phyloP scores from a whole-genome alignment of 2,797 vertebrate genomes.

The Parambassis ranga region DNA sequence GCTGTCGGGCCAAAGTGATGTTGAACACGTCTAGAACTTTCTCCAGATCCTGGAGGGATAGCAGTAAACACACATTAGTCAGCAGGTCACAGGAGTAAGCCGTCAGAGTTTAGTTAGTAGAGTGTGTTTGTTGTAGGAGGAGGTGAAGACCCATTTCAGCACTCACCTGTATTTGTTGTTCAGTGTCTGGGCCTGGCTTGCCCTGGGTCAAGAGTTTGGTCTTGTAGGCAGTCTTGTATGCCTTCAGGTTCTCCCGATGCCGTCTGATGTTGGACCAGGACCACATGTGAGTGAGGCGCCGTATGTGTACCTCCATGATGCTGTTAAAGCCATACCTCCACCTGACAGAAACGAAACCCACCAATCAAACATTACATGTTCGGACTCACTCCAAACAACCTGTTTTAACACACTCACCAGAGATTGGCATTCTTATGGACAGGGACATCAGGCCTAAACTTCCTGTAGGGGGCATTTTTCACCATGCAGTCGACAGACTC shows the following conservation, averaged over 20 bases:
- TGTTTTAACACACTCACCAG: slow-evolving; percentile 81
- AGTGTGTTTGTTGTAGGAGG: accelerated
- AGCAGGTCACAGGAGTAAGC: neutral
- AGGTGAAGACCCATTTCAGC: too few species aligned
- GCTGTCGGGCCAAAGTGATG: slow-evolving; percentile 90
- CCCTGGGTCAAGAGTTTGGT: slow-evolving; percentile 85
- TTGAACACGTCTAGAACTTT: slow-evolving; percentile 93
- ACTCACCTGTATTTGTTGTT: slow-evolving; percentile 85
- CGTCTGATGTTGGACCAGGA: slow-evolving; percentile 86
- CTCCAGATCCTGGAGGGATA: slow-evolving; percentile 85
- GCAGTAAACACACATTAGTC: neutral
- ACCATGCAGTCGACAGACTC: slow-evolving; percentile 94
- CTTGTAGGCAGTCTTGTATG: slow-evolving; percentile 87
- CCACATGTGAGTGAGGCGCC: slow-evolving; percentile 85
- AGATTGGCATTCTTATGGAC: slow-evolving; percentile 77
- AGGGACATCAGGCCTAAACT: slow-evolving; percentile 83
- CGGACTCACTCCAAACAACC: accelerated
- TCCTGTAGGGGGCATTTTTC: slow-evolving; percentile 91
- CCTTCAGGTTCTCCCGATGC: slow-evolving; percentile 85
- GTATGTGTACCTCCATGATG: slow-evolving; percentile 89
- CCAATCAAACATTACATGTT: neutral
- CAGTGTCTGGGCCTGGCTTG: slow-evolving; percentile 82
- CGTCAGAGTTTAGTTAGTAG: too few species aligned
- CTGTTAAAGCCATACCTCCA: slow-evolving; percentile 89
- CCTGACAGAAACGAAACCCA: slow-evolving; percentile 77